Evolutionary conservation across 2,888 invertebrate species (phyloP).

Genomic region (Caenorhabditis sp.): DNA sequence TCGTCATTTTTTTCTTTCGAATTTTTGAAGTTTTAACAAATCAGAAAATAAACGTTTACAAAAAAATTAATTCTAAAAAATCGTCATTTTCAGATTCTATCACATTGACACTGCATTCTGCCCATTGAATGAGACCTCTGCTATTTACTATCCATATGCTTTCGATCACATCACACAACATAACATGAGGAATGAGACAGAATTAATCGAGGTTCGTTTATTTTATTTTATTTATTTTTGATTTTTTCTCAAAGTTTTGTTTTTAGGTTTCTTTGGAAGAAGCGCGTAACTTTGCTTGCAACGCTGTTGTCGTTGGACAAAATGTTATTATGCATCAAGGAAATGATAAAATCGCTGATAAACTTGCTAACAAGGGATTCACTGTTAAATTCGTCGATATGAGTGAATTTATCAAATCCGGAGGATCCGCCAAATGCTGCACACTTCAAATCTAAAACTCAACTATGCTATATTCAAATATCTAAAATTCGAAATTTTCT

Average conservation of each 20-base stretch:
- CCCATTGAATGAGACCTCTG: slow-evolving; percentile 63
- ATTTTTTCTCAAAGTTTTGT: neutral
- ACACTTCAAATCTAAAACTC: slow-evolving; percentile 56
- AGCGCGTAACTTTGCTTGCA: slow-evolving; percentile 68
- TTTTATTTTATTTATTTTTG: neutral
- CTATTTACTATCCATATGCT: slow-evolving; percentile 66
- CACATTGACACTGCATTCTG: slow-evolving; percentile 71
- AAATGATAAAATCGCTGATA: slow-evolving; percentile 60
- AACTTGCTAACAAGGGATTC: slow-evolving; percentile 53
- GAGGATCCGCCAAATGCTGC: slow-evolving; percentile 69
- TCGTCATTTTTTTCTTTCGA: too few species aligned
- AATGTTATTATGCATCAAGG: slow-evolving; percentile 66
- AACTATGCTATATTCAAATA: neutral
- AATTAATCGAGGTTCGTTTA: slow-evolving; percentile 43
- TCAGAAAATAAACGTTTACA: neutral
- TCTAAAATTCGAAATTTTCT: neutral
- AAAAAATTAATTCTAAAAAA: neutral
- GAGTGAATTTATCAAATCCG: slow-evolving; percentile 69
- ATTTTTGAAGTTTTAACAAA: too few species aligned
- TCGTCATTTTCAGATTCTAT: slow-evolving; percentile 59
- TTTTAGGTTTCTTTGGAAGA: slow-evolving; percentile 60
- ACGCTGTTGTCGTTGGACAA: slow-evolving; percentile 67
- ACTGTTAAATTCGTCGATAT: slow-evolving; percentile 61
- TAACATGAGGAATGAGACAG: slow-evolving; percentile 64
- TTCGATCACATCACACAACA: slow-evolving; percentile 66